Evolutionary conservation across 2,113 vertebrate species (phyloP), one percentile per base, ranked within the genome.

Genomic region (Mesocricetus auratus): DNA sequence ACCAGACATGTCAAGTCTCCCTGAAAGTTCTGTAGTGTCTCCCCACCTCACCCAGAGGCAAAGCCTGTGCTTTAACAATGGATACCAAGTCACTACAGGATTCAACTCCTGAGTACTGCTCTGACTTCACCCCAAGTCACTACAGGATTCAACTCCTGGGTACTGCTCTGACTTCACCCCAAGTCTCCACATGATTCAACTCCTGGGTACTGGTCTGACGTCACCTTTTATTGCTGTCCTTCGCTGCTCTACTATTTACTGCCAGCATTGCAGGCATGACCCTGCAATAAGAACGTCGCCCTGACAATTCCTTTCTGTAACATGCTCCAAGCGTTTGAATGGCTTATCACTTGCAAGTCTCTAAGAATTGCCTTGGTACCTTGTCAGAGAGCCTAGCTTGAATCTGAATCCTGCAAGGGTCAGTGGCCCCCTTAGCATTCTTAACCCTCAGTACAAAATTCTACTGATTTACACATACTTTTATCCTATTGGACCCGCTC

Each of bases 121-220:
- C n/a, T 83, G 91, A 94, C 86, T 24, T 95, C 82, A 45, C n/a
- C n/a, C 58, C 71, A 74, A 86, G 86, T 53, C 50, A 77, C 21
- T 56, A 50, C 53, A 13, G 17, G 92, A 66, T 24, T 50, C 47
- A 62, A 87, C 60, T 90, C 33, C 53, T 89, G 24, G 15, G 39
- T 56, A 7, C 39, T 53, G 53, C 81, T 68, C n/a, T 83, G 91
- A 94, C 86, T 24, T 95, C 82, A 45, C n/a, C n/a, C 58, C 71
- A 74, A 86, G 86, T 53, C 50, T 71, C 21, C 47, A 50, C 53
- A 13, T 22, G 92, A 66, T 24, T 50, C 47, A 62, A 87, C 60
- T 90, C 33, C 53, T 89, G 24, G 15, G 39, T 56, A 7, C 39
- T 53, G 53, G 75, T 68, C n/a, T 83, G 91, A 94, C 86, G 19